phyloP scores from a whole-genome alignment of 2,113 vertebrate species.

The Sphyrna mokarran region DNA sequence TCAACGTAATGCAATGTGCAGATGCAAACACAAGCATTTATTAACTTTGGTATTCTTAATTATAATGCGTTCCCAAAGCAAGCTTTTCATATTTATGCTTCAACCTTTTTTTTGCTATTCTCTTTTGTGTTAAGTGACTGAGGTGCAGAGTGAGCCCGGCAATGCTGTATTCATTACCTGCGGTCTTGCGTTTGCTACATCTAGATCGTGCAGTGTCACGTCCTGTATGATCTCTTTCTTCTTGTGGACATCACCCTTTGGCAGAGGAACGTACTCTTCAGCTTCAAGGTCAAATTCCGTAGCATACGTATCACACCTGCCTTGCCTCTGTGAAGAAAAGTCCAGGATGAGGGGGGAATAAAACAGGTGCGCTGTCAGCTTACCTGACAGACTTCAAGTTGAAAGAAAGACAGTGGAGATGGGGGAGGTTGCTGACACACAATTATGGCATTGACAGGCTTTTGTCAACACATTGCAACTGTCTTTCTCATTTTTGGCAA shows the following conservation, averaged over 20 bases:
- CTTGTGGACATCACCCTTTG: slow-evolving; percentile 97
- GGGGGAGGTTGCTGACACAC: slow-evolving; percentile 45
- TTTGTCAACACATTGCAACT: slow-evolving; percentile 61
- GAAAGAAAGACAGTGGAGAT: slow-evolving; percentile 45
- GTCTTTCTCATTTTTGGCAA: slow-evolving; percentile 44
- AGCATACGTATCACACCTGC: slow-evolving; percentile 94
- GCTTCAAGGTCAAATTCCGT: slow-evolving; percentile 98
- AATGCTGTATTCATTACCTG: slow-evolving; percentile 63
- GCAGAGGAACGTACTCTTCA: slow-evolving; percentile 93
- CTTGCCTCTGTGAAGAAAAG: slow-evolving; percentile 74
- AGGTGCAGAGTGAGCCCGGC: neutral
- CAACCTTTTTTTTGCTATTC: neutral
- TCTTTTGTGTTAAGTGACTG: neutral
- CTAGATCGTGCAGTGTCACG: slow-evolving; percentile 91
- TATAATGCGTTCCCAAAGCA: neutral
- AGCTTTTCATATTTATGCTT: neutral
- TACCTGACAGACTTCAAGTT: slow-evolving; percentile 51
- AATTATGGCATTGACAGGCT: slow-evolving; percentile 50
- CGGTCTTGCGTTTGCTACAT: slow-evolving; percentile 87
- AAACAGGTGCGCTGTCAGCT: slow-evolving; percentile 49
- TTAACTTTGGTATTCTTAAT: neutral
- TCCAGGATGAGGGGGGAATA: neutral
- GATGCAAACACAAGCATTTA: neutral
- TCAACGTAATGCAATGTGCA: neutral
- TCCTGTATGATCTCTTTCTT: slow-evolving; percentile 99